Evolutionary conservation across 2,888 invertebrate genomes (phyloP).

Genomic region (Protophormia terraenovae): DNA sequence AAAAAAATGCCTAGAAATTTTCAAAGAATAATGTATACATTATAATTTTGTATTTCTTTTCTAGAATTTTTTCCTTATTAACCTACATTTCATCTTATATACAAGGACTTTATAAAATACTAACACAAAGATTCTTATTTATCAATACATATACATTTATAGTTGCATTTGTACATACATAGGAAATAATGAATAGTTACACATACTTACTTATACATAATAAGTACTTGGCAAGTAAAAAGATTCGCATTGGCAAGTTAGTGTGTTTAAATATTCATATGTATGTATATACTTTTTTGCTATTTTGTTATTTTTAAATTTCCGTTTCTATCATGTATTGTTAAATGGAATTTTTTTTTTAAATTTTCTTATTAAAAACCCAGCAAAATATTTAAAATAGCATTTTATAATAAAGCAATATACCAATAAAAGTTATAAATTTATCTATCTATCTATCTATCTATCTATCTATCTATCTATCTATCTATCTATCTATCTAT

Average conservation of each 20-base stretch:
- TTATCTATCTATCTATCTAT: background rate
- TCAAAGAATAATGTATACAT: constrained; percentile 8
- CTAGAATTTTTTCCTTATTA: constrained; percentile 20
- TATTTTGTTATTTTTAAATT: constrained; percentile 19
- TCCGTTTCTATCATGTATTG: constrained; percentile 8
- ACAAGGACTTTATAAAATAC: constrained; percentile 1
- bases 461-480: background rate
- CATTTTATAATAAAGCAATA: too few relatives aligned
- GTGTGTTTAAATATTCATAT: background rate
- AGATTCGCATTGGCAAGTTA: constrained; percentile 8
- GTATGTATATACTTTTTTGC: background rate
- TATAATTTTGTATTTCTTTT: background rate
- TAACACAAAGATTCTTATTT: too few relatives aligned
- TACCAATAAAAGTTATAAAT: too few relatives aligned
- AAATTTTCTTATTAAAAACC: background rate
- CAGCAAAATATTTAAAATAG: too few relatives aligned
- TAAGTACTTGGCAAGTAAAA: constrained; percentile 13
- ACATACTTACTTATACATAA: background rate
- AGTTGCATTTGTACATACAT: background rate
- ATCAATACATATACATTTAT: too few relatives aligned
- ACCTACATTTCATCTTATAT: constrained; percentile 38
- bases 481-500: background rate
- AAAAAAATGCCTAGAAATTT: background rate
- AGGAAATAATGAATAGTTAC: constrained; percentile 12
- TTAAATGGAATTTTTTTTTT: background rate